A percentile compares a stretch with the other conserved stretches of the same genome.
Conservation (phyloP, 2,888 invertebrate genomes). For the Dynastes hyllus region DNA sequence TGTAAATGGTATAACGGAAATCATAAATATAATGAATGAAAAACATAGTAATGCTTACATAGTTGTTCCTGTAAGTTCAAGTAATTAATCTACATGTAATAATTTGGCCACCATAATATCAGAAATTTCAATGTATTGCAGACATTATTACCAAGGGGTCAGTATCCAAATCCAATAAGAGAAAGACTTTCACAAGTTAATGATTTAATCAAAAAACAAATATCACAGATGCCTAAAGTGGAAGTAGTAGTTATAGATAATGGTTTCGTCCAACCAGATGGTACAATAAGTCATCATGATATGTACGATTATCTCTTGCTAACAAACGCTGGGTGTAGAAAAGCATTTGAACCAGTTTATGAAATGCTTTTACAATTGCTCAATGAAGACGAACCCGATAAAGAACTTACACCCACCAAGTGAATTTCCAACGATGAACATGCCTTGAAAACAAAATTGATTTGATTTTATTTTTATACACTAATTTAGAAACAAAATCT, state of each 20-base stretch:
- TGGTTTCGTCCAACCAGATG: constrained; percentile 84
- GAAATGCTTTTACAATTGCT: constrained; percentile 86
- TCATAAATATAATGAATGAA: constrained; percentile 82
- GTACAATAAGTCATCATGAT: constrained; percentile 89
- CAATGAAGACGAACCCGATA: constrained; percentile 83
- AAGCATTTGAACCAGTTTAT: constrained; percentile 89
- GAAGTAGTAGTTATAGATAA: constrained; percentile 88
- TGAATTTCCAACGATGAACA: constrained; percentile 64
- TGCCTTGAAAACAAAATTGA: constrained; percentile 41
- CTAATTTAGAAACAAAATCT: constrained; percentile 6
- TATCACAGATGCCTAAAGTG: constrained; percentile 77
- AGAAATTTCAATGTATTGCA: constrained; percentile 69
- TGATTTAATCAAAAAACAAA: constrained; percentile 79
- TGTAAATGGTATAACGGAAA: constrained; percentile 85
- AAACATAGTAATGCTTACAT: constrained; percentile 88
- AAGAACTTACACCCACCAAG: constrained; percentile 83
- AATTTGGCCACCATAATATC: background rate
- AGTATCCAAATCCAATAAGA: constrained; percentile 86
- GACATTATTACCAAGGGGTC: constrained; percentile 92
- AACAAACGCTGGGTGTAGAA: constrained; percentile 89
- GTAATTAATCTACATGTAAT: background rate
- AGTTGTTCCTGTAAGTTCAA: constrained; percentile 85
- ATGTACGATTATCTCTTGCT: constrained; percentile 94
- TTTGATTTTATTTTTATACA: constrained; percentile 45
- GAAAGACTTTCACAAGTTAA: constrained; percentile 87